phyloP scores from a whole-genome alignment of 2,113 vertebrate species.

The Dromas ardeola region DNA sequence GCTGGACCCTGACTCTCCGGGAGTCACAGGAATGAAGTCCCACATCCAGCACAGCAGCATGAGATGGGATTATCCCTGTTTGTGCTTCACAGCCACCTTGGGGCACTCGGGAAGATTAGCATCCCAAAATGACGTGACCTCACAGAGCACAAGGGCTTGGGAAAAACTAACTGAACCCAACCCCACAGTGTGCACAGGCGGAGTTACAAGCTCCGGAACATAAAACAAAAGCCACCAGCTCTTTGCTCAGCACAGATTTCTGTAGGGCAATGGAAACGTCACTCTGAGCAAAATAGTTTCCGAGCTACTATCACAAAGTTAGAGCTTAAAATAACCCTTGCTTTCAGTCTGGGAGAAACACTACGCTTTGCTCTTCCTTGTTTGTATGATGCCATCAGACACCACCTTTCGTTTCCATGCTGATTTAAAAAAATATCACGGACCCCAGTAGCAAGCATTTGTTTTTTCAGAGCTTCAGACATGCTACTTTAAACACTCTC shows the following conservation, averaged over 20 bases:
- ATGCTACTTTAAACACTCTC: neutral
- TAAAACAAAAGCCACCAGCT: neutral
- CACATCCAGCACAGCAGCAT: neutral
- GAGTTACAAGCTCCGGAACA: neutral
- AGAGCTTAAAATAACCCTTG: neutral
- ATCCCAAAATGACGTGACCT: neutral
- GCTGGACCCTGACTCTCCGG: neutral
- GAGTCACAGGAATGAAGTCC: neutral
- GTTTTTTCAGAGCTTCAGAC: neutral
- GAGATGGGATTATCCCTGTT: neutral
- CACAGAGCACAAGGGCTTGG: fast-evolving
- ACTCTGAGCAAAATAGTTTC: neutral
- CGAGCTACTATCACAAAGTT: neutral
- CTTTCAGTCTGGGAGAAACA: neutral
- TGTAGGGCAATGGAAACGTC: neutral
- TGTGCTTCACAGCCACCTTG: neutral
- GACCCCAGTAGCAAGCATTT: neutral
- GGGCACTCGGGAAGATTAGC: neutral
- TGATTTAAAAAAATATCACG: neutral
- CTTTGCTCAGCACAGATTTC: neutral
- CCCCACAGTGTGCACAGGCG: neutral
- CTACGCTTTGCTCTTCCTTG: neutral
- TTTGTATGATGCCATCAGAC: neutral
- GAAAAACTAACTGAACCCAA: neutral
- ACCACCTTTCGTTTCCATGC: neutral